These are phyloP conservation scores for Centrocercus urophasianus DNA, from an alignment of 2,113 vertebrate species.

Conservation along the genomic window DNA sequence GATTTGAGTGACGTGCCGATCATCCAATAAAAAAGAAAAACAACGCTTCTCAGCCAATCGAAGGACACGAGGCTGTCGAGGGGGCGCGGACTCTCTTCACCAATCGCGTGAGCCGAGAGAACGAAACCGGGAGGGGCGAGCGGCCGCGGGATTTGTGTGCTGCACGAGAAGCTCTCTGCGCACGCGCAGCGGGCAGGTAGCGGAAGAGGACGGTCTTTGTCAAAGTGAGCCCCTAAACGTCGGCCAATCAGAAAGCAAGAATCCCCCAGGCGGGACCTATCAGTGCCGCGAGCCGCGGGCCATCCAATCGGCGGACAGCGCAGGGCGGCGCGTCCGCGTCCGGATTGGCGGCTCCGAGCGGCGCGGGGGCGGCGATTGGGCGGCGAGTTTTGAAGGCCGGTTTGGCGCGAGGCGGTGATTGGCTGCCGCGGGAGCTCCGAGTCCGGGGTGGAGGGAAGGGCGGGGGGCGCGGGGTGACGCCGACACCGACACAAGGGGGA, in stretches of 20 bases:
- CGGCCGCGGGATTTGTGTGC: neutral
- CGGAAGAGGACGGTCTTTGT: constrained; percentile 46
- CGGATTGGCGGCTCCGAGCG: neutral
- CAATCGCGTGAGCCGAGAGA: neutral
- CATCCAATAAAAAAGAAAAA: fast-evolving
- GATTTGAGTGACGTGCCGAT: fast-evolving
- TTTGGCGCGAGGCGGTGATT: constrained; percentile 50
- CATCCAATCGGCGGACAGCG: neutral
- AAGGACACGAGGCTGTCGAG: fast-evolving
- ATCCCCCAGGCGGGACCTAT: fast-evolving
- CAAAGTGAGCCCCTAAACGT: neutral
- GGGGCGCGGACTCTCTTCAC: fast-evolving
- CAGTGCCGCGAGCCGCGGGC: fast-evolving
- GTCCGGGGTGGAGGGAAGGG: neutral
- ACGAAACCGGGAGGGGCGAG: neutral
- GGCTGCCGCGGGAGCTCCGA: neutral
- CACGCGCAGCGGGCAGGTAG: neutral
- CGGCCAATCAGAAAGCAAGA: neutral
- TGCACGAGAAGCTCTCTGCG: neutral
- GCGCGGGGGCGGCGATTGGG: neutral
- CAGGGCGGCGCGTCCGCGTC: neutral
- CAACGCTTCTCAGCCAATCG: fast-evolving
- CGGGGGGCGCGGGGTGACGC: neutral
- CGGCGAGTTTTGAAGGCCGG: constrained; percentile 26
- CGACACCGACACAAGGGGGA: constrained; percentile 6